A percentile compares a stretch with the other conserved stretches of the same genome.
phyloP scores from a whole-genome alignment of 2,888 invertebrate genomes.

The Cataglyphis altisquamis region DNA sequence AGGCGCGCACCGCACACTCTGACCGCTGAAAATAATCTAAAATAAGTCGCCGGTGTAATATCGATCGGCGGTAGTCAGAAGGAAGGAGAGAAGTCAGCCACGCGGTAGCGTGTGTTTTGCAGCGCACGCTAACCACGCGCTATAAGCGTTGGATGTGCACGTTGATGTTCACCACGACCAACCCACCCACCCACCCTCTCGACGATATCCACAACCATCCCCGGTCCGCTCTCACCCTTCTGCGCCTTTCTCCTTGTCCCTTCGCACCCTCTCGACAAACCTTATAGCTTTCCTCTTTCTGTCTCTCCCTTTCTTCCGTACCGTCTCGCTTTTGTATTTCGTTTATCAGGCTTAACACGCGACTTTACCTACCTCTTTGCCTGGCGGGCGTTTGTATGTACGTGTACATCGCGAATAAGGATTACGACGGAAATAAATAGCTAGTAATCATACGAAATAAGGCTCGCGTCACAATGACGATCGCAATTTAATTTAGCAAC shows the following conservation, averaged over 20 bases:
- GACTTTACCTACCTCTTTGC: constrained; percentile 81
- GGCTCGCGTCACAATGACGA: constrained; percentile 38
- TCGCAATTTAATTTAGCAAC: constrained; percentile 36
- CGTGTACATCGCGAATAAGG: constrained; percentile 59
- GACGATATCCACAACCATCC: constrained; percentile 45
- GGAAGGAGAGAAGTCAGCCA: constrained; percentile 73
- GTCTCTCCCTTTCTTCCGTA: constrained; percentile 21
- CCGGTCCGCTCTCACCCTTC: constrained; percentile 48
- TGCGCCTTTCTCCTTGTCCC: constrained; percentile 46
- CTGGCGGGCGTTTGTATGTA: constrained; percentile 59
- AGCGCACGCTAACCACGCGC: constrained; percentile 74
- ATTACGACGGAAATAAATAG: constrained; percentile 61
- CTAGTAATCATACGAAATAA: constrained; percentile 45
- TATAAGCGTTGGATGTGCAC: constrained; percentile 77
- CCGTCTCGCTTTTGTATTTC: constrained; percentile 80
- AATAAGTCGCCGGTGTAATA: constrained; percentile 80
- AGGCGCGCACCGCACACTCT: constrained; percentile 56
- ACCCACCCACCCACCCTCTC: constrained; percentile 46
- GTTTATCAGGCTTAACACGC: constrained; percentile 84
- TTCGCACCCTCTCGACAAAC: constrained; percentile 52
- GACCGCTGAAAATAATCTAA: constrained; percentile 80
- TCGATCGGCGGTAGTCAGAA: constrained; percentile 79
- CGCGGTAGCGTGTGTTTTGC: constrained; percentile 67
- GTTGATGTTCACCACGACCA: constrained; percentile 68
- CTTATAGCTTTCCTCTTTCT: constrained; percentile 3